Percentiles rank a stretch among this genome's conserved stretches.
phyloP scores from a whole-genome alignment of 2,113 vertebrate species.

The Phalacrocorax aristotelis region DNA sequence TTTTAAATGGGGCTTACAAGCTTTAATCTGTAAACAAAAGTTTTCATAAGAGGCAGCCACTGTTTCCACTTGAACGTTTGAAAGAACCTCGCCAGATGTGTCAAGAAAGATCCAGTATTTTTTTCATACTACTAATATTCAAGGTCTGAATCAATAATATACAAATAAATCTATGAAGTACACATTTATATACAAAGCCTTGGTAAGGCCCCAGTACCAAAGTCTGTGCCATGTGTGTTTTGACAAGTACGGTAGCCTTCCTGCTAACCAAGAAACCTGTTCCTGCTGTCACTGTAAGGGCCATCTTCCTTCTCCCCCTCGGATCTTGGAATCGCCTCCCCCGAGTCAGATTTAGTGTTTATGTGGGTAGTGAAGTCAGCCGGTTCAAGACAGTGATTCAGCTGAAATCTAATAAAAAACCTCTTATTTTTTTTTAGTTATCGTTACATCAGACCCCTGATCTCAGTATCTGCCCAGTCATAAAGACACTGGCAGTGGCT shows the following conservation, averaged over 20 bases:
- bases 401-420: neutral
- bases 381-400: neutral
- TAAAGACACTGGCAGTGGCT: neutral
- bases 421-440: neutral
- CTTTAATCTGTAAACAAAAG: neutral
- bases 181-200: neutral
- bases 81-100: neutral
- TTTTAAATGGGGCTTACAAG: neutral
- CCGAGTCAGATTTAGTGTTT: neutral
- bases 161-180: neutral
- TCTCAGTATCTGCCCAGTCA: too few species aligned
- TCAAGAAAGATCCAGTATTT: neutral
- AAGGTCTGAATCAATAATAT: neutral
- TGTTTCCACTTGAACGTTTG: neutral
- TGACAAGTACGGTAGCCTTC: neutral
- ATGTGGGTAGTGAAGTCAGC: neutral
- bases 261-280: neutral
- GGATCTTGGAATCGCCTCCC: neutral
- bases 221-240: neutral
- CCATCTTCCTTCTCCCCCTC: neutral
- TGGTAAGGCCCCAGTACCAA: neutral
- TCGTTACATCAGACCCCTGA: neutral
- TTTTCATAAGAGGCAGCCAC: neutral
- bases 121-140: neutral
- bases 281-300: neutral